phyloP scores from a whole-genome alignment of 1,140 invertebrate genomes.

The Drosophila nebulosa region DNA sequence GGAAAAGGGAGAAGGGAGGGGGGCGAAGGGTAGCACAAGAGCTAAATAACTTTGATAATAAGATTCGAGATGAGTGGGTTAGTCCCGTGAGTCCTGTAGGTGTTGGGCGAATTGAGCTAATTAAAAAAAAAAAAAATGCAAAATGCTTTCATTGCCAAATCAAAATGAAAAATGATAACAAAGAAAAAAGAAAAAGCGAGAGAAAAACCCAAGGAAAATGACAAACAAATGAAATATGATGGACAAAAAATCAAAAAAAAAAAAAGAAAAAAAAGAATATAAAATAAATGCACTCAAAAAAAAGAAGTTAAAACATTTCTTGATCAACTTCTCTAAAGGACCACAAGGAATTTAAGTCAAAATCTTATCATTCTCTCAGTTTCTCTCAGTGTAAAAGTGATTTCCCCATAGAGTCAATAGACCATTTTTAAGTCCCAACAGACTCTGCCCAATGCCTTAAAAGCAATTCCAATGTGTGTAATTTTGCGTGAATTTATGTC shows the following conservation, averaged over 20 bases:
- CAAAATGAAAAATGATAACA: slow-evolving; percentile 11
- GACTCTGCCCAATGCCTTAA: neutral
- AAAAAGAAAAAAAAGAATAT: neutral
- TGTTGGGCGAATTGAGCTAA: slow-evolving; percentile 19
- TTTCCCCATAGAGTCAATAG: slow-evolving; percentile 17
- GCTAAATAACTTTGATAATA: neutral
- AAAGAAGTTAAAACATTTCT: too few relatives aligned
- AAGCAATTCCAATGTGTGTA: slow-evolving; percentile 45
- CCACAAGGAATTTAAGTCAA: too few relatives aligned
- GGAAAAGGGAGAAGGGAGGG: too few relatives aligned
- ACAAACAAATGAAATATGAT: slow-evolving; percentile 25
- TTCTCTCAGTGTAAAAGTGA: neutral
- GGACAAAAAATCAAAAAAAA: neutral
- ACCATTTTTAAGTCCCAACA: neutral
- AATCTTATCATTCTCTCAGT: neutral
- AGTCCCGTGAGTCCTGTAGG: neutral
- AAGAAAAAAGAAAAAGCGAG: neutral
- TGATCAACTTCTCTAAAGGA: too few relatives aligned
- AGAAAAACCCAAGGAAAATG: neutral
- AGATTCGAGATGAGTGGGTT: neutral
- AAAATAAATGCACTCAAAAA: neutral
- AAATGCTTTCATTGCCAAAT: slow-evolving; percentile 16
- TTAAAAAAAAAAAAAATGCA: slow-evolving; percentile 33
- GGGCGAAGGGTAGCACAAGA: neutral
- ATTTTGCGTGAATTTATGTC: slow-evolving; percentile 56